Evolutionary conservation across 2,113 vertebrate species (phyloP).

Genomic region (Recurvirostra avosetta): DNA sequence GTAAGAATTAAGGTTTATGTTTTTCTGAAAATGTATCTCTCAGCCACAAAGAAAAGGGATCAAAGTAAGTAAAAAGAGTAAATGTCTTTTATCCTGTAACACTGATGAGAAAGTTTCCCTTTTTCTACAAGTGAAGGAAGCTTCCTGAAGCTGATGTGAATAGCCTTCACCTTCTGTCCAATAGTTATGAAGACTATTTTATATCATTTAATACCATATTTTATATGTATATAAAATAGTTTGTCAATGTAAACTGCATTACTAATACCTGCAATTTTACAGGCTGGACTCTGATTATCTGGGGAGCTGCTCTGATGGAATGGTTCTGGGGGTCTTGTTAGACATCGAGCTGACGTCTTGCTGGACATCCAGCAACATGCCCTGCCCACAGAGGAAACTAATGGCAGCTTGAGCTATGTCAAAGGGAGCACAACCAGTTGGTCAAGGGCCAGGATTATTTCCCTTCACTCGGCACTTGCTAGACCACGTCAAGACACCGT

Average conservation of each 20-base stretch:
- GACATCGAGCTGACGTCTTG: too few species aligned
- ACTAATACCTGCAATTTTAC: accelerated
- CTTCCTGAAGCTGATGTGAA: background rate
- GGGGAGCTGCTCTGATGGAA: background rate
- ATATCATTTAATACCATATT: background rate
- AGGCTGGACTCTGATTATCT: background rate
- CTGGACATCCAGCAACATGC: background rate
- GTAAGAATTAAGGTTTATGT: background rate
- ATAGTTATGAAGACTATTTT: background rate
- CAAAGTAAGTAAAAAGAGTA: background rate
- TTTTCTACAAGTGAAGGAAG: background rate
- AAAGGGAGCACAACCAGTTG: accelerated
- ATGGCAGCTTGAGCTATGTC: accelerated
- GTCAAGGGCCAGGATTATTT: background rate
- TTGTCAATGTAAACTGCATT: background rate
- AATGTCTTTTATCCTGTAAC: background rate
- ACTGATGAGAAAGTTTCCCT: background rate
- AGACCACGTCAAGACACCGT: background rate
- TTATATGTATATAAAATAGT: background rate
- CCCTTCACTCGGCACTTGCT: background rate
- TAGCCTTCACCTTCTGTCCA: background rate
- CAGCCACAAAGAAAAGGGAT: background rate
- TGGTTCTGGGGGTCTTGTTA: background rate
- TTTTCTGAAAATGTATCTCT: background rate
- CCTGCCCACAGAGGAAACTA: background rate